Percentiles rank a stretch among this genome's conserved stretches.
Evolutionary conservation across 1,140 invertebrate genomes (phyloP).

Genomic region (Batillaria attramentaria): DNA sequence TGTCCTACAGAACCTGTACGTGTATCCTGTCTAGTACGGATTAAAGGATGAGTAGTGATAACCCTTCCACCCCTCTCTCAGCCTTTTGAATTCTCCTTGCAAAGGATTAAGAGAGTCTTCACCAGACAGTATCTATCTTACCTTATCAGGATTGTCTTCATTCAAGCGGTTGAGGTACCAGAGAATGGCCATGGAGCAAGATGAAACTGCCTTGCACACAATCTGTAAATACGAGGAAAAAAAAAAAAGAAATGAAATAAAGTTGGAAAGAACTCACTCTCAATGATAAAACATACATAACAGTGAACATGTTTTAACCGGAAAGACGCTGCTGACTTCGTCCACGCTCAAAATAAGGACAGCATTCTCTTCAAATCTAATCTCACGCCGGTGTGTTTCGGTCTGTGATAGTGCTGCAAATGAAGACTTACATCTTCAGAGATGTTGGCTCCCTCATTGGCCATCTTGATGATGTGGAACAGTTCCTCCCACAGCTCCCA

Average conservation of each 20-base stretch:
- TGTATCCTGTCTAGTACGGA: too few relatives aligned
- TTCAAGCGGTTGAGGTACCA: slow-evolving; percentile 91
- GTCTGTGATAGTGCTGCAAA: too few relatives aligned
- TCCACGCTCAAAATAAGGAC: too few relatives aligned
- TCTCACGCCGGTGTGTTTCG: too few relatives aligned
- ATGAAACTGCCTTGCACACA: slow-evolving; percentile 89
- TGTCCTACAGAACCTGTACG: too few relatives aligned
- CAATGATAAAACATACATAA: too few relatives aligned
- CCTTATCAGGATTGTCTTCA: slow-evolving; percentile 75
- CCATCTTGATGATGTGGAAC: slow-evolving; percentile 83
- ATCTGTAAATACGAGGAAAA: slow-evolving; percentile 75
- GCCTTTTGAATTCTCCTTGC: background rate
- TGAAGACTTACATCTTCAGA: slow-evolving; percentile 74
- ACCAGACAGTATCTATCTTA: background rate
- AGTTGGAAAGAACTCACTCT: too few relatives aligned
- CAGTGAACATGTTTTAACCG: too few relatives aligned
- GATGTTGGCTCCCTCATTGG: slow-evolving; percentile 74
- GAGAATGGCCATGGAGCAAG: slow-evolving; percentile 89
- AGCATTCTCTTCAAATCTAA: too few relatives aligned
- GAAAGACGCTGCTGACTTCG: too few relatives aligned
- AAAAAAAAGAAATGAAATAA: background rate
- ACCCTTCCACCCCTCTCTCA: background rate
- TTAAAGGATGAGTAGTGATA: too few relatives aligned
- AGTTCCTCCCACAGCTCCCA: slow-evolving; percentile 93
- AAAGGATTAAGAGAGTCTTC: background rate